Percentiles rank a stretch among this genome's conserved stretches.
phyloP scores from a whole-genome alignment of 2,113 vertebrate genomes.

The Amphiprion percula region DNA sequence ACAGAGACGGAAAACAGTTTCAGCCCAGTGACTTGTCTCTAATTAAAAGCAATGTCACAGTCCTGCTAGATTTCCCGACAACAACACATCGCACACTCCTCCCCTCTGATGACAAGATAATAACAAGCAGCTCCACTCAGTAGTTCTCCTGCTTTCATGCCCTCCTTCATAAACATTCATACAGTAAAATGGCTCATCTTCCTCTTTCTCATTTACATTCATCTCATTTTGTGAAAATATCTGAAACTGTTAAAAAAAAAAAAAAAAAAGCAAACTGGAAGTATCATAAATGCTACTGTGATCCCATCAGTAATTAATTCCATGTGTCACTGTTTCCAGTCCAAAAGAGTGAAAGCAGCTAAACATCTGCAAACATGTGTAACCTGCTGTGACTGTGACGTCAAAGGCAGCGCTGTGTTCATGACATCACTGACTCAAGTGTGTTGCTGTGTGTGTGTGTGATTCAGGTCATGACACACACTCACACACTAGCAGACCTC shows the following conservation, averaged over 20 bases:
- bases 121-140: constrained; percentile 50
- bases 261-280: constrained; percentile 25
- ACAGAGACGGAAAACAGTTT: constrained; percentile 34
- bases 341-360: constrained; percentile 18
- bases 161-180: background rate
- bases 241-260: constrained; percentile 13
- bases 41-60: constrained; percentile 61
- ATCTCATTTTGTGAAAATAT: constrained; percentile 9
- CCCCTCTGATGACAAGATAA: constrained; percentile 54
- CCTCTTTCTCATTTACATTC: background rate
- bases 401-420: constrained; percentile 51
- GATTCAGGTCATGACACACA: constrained; percentile 20
- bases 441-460: background rate
- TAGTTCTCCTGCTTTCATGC: constrained; percentile 18
- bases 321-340: constrained; percentile 41
- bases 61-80: constrained; percentile 45
- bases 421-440: constrained; percentile 65
- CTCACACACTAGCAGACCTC: constrained; percentile 46
- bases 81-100: constrained; percentile 34
- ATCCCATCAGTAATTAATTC: constrained; percentile 30
- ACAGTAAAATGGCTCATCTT: background rate
- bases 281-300: constrained; percentile 30
- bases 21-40: constrained; percentile 50
- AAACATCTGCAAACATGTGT: constrained; percentile 62
- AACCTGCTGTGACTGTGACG: constrained; percentile 67